These are phyloP conservation scores for Tauraco erythrolophus DNA, from an alignment of 2,113 vertebrate genomes.

Conservation along the genomic window DNA sequence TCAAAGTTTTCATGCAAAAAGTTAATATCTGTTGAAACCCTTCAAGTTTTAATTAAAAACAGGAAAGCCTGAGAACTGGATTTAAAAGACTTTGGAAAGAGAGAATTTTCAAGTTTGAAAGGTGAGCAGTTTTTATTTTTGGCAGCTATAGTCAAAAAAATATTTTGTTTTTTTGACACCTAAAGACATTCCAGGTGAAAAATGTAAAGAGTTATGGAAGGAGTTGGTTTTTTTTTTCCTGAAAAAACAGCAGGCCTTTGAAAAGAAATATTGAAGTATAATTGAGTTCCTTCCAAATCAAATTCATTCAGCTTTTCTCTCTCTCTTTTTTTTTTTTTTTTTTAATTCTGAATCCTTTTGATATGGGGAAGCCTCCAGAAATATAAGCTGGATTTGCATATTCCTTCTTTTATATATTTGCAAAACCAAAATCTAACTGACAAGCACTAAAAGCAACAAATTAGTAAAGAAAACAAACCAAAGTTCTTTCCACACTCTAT, in stretches of 20 bases:
- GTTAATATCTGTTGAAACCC: neutral
- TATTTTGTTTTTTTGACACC: neutral
- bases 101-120: neutral
- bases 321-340: neutral
- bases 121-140: neutral
- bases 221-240: neutral
- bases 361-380: neutral
- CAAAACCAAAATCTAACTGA: neutral
- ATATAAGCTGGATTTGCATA: neutral
- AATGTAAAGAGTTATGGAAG: neutral
- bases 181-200: neutral
- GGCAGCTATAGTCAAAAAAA: fast-evolving
- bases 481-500: neutral
- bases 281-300: neutral
- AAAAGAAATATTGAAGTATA: neutral
- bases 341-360: neutral
- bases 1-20: neutral
- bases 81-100: neutral
- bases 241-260: neutral
- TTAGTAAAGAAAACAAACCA: neutral
- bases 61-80: fast-evolving
- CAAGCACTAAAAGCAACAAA: neutral
- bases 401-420: neutral
- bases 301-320: neutral
- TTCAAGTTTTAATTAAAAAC: neutral